Evolutionary conservation across 2,888 invertebrate species (phyloP), one percentile per base, ranked within the genome.

Genomic region (Chloromyia formosa): DNA sequence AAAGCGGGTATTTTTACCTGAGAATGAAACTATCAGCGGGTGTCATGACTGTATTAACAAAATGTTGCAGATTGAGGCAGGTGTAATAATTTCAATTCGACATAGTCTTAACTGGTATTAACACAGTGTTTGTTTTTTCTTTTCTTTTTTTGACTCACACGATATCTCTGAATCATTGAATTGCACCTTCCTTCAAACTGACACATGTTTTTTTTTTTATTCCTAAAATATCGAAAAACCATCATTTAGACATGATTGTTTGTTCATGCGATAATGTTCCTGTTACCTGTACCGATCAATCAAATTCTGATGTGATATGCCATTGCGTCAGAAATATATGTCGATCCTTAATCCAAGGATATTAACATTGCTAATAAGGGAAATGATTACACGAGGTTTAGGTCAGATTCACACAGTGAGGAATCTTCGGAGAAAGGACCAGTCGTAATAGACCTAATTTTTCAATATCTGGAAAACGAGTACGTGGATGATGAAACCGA

Each of bases 11-110:
- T 49, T 49, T 49, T 5, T 66, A 66, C 62, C 62, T 62, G 62
- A 14, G 18, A 16, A 62, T 1, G 40, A n/a, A 27, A 62, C 35
- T 45, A 66, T 49, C 66, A 66, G 66, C 66, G 66, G 66, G 66
- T 66, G 66, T 66, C 45, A 66, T 66, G 49, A 45, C 4, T 35
- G 49, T 49, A 12, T 18, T 10, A 62, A 62, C 16, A 62, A 66
- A 49, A 66, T 66, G 45, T 49, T 66, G 66, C 66, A 22, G 66
- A 66, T 49, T 45, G 66, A 45, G 66, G 45, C 66, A 66, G 66
- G 66, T 66, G 66, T 66, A 49, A 66, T 49, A 45, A 22, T 66
- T n/a, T 22, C 45, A 49, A 49, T 22, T 45, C 66, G 49, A 23
- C 49, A 49, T 45, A 45, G 45, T 66, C 45, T 20, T 49, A 49